Percentiles rank a stretch among this genome's conserved stretches.
Conservation (phyloP, 2,888 invertebrate species). For the Alentia gelatinosa region DNA sequence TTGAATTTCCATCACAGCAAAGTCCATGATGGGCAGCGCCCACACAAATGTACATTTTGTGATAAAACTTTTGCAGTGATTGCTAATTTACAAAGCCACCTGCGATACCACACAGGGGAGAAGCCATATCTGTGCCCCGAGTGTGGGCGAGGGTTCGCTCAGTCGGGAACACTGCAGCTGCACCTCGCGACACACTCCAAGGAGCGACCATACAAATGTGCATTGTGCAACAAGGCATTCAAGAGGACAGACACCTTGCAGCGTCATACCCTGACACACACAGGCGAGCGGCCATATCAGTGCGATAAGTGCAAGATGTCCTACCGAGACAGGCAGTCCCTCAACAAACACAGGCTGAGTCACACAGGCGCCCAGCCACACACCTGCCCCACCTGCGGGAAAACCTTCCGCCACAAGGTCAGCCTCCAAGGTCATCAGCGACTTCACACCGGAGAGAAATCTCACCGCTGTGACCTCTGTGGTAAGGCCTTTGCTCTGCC, state of each 20-base stretch:
- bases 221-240: not conserved
- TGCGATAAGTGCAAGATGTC: not conserved
- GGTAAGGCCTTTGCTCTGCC: not conserved
- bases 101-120: not conserved
- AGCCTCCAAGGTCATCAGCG: not conserved
- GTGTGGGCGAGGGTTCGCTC: conserved; percentile 20
- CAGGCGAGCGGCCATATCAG: conserved; percentile 12
- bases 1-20: not conserved
- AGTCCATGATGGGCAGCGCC: not conserved
- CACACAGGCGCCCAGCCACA: not conserved
- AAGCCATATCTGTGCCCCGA: conserved; percentile 24
- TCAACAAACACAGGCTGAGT: not conserved
- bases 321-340: not conserved
- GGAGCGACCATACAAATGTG: conserved; percentile 11
- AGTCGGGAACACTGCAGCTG: conserved; percentile 6
- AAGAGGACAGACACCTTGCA: not conserved
- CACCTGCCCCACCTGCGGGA: not conserved
- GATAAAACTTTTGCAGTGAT: conserved; percentile 4
- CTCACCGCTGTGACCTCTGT: not conserved
- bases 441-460: conserved; percentile 13
- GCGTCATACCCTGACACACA: conserved; percentile 11
- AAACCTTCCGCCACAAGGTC: not conserved
- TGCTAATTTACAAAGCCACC: not conserved
- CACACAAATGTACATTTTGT: not conserved
- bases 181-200: not conserved